Evolutionary conservation across 2,113 vertebrate genomes (phyloP).

Genomic region (Syrrhaptes paradoxus): DNA sequence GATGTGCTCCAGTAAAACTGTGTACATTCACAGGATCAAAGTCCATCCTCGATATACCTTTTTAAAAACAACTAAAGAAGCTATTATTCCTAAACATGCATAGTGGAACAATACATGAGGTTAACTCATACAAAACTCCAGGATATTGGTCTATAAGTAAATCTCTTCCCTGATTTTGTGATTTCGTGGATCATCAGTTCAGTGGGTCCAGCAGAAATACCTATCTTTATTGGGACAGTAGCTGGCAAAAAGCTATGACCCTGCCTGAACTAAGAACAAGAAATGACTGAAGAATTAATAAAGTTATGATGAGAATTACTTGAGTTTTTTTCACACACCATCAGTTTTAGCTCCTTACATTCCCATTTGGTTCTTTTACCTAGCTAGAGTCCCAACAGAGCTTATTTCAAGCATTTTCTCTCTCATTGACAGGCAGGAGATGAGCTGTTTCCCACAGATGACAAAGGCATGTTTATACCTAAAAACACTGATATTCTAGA

Average conservation of each 20-base stretch:
- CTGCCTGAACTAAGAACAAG: not conserved
- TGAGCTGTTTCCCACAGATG: constrained; percentile 78
- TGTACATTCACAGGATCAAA: not conserved
- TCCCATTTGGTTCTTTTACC: not conserved
- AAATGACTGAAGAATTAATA: not conserved
- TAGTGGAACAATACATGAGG: not conserved
- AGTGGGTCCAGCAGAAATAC: not conserved
- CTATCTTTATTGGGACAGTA: not conserved
- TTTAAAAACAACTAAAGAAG: not conserved
- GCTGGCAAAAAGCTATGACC: not conserved
- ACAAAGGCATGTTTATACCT: constrained; percentile 69
- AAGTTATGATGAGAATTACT: not conserved
- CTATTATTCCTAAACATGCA: not conserved
- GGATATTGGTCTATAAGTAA: not conserved
- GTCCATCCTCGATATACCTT: not conserved
- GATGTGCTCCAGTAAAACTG: not conserved
- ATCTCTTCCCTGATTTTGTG: not conserved
- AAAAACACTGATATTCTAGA: constrained; percentile 76
- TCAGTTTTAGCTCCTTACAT: not conserved
- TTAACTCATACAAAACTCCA: not conserved
- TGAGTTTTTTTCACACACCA: not conserved
- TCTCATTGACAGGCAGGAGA: constrained; percentile 73
- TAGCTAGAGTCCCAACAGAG: not conserved
- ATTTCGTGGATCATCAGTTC: not conserved
- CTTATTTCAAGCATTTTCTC: not conserved